Evolutionary conservation across 2,888 invertebrate species (phyloP).

Genomic region (Synergus gifuensis): DNA sequence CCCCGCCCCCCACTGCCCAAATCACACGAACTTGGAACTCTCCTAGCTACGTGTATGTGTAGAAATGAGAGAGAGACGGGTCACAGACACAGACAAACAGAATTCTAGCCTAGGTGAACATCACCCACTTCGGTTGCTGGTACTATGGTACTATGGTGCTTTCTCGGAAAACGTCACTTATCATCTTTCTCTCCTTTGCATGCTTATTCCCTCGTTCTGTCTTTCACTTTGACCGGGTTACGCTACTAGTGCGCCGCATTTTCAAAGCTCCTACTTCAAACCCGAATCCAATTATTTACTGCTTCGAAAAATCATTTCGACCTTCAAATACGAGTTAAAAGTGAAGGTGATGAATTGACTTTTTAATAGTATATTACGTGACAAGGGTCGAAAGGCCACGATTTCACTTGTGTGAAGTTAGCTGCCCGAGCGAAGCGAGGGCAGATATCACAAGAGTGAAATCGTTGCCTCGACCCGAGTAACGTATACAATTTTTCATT

Average conservation of each 20-base stretch:
- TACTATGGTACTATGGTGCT: slow-evolving; percentile 21
- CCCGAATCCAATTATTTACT: not conserved
- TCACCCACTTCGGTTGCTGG: slow-evolving; percentile 42
- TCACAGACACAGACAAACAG: slow-evolving; percentile 43
- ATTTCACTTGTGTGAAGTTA: too few species aligned
- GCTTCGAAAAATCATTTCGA: not conserved
- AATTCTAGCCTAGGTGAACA: slow-evolving; percentile 53
- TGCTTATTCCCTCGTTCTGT: slow-evolving; percentile 24
- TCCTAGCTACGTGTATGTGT: slow-evolving; percentile 41
- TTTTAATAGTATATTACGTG: too few species aligned
- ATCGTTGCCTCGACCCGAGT: too few species aligned
- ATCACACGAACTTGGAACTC: slow-evolving; percentile 29
- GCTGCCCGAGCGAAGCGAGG: too few species aligned
- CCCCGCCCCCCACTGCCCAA: not conserved
- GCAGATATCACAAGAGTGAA: too few species aligned
- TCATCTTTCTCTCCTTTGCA: slow-evolving; percentile 39
- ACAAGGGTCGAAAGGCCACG: too few species aligned
- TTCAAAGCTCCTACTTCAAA: too few species aligned
- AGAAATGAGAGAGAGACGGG: slow-evolving; percentile 45
- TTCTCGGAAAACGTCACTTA: slow-evolving; percentile 8
- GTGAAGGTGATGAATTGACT: not conserved
- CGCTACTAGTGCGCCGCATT: not conserved
- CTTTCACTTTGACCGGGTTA: slow-evolving; percentile 58
- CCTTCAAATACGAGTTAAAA: not conserved
- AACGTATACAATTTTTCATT: too few species aligned